phyloP scores from a whole-genome alignment of 2,888 invertebrate genomes.

The Tipula confusa region DNA sequence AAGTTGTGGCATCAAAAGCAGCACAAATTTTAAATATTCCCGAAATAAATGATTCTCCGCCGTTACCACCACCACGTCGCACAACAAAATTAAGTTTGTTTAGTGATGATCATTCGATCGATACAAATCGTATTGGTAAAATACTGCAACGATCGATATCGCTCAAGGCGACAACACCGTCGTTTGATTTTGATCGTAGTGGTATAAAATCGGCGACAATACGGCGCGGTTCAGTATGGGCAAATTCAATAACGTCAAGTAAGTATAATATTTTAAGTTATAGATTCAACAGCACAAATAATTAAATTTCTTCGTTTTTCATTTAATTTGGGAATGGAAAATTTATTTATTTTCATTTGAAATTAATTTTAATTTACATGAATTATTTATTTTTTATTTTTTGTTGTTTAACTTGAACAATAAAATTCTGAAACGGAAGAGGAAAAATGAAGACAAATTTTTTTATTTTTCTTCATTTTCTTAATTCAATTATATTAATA shows the following conservation, averaged over 20 bases:
- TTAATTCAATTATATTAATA: neutral
- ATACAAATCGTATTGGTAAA: neutral
- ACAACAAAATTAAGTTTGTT: constrained; percentile 39
- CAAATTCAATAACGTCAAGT: constrained; percentile 37
- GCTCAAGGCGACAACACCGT: neutral
- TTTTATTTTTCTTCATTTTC: neutral
- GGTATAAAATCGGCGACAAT: constrained; percentile 36
- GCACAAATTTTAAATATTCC: constrained; percentile 59
- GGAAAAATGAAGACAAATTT: neutral
- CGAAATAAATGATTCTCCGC: constrained; percentile 39
- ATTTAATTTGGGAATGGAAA: neutral
- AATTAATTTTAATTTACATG: neutral
- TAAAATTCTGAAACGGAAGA: neutral
- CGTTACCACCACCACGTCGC: neutral
- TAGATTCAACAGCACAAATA: constrained; percentile 33
- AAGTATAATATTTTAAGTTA: constrained; percentile 34
- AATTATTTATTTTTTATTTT: too few relatives aligned
- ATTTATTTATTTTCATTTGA: constrained; percentile 3
- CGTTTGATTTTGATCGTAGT: constrained; percentile 13
- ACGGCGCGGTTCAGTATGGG: constrained; percentile 38
- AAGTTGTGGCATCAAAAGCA: constrained; percentile 58
- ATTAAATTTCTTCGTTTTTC: too few relatives aligned
- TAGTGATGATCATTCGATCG: constrained; percentile 38
- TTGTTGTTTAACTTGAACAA: neutral
- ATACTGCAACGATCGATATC: constrained; percentile 35